Conservation (phyloP, 2,113 vertebrate genomes). For the Anolis sagrei region DNA sequence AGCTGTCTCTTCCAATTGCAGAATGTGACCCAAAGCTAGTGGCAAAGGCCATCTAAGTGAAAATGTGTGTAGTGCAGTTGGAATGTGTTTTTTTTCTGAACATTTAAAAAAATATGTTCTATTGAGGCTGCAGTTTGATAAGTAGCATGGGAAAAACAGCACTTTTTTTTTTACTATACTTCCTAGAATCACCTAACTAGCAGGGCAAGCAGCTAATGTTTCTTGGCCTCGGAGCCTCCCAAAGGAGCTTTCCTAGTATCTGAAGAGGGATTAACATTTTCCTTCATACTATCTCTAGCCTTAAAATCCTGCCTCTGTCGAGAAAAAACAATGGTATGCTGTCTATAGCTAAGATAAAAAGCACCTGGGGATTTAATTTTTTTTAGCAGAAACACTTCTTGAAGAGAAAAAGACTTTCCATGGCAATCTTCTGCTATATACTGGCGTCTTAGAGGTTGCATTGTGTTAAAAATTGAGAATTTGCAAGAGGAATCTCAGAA, state of each 20-base stretch:
- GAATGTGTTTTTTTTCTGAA: too few relatives aligned
- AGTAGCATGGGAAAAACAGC: background rate
- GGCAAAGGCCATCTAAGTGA: too few relatives aligned
- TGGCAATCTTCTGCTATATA: background rate
- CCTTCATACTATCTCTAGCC: background rate
- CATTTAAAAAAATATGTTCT: too few relatives aligned
- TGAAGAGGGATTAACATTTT: background rate
- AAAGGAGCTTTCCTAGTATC: too few relatives aligned
- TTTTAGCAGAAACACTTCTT: background rate
- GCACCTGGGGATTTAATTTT: too few relatives aligned
- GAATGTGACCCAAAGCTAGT: too few relatives aligned
- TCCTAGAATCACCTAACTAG: too few relatives aligned
- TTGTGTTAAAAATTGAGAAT: background rate
- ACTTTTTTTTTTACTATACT: background rate
- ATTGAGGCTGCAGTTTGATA: too few relatives aligned
- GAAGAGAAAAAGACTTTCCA: background rate
- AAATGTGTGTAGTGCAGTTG: too few relatives aligned
- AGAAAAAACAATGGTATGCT: background rate
- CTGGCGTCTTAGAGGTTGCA: background rate
- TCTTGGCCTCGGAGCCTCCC: too few relatives aligned
- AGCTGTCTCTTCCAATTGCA: too few relatives aligned
- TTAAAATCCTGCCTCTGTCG: background rate
- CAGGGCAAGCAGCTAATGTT: too few relatives aligned
- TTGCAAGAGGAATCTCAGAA: background rate
- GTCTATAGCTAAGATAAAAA: background rate